Base-by-base conservation (phyloP, 2,113 vertebrate genomes). In the Oncorhynchus clarkii region DNA sequence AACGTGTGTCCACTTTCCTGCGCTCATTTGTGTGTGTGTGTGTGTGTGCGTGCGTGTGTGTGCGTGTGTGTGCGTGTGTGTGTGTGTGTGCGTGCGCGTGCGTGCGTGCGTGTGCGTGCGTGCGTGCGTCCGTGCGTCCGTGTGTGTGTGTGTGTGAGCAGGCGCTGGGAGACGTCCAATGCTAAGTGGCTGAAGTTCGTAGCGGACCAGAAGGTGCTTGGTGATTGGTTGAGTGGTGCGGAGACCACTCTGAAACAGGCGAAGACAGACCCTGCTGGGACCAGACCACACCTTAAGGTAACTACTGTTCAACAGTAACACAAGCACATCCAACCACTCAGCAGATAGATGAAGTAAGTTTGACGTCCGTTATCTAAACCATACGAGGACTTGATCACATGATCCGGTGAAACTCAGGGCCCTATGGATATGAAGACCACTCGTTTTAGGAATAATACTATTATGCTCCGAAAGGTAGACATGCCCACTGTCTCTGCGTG, bases 221-320 rank as follows among this genome's bases (percentile, higher is more conserved):
- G 92, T 79, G 89, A 90, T 11, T 98, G 98, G 98, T 90, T 99
- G 74, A 91, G 75, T 16, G 93, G 95, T 72, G 95, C 95, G 1
- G 96, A 99, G 85, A 88, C 85, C 72, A 90, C 94, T 78, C 88
- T 99, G 82, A 89, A 89, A 11, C 93, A 93, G 90, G 92, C 91
- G 1, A 94, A 95, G 80, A 80, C 80, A 34, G 93, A 94, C 67
- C 90, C 92, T 69, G 94, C 91, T 45, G 93, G 91, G 85, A 93
- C 93, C 76, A 93, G 90, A 71, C 93, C 94, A 67, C 94, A 93
- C 79, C 91, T 98, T 26, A 95, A 96, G 96, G 98, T 99, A 96
- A 87, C 51, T 54, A 54, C 51, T 1, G 51, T 18, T 54, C 51
- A 54, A 16, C 3, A 54, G 51, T 16, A 54, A 18, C 51, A 54